A percentile compares a stretch with the other conserved stretches of the same genome.
phyloP scores from a whole-genome alignment of 2,888 invertebrate genomes.

The Ceramica pisi region DNA sequence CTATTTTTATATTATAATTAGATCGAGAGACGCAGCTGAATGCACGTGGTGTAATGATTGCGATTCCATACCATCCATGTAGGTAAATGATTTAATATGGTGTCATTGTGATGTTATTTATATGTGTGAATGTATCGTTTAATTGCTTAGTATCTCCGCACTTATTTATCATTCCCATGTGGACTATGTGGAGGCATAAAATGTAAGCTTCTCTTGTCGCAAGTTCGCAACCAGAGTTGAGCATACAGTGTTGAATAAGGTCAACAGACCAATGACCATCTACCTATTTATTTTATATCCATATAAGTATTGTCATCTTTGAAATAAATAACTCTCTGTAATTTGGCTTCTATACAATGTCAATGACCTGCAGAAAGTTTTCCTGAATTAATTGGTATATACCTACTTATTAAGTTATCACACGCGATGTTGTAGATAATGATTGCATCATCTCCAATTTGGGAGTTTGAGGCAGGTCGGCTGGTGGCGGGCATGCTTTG shows the following conservation, averaged over 20 bases:
- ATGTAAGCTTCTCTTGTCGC: constrained; percentile 3
- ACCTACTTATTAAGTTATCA: constrained; percentile 7
- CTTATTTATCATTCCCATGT: constrained; percentile 26
- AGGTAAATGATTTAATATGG: constrained; percentile 26
- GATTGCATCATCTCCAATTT: constrained; percentile 63
- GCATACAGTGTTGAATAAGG: not conserved
- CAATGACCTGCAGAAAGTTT: constrained; percentile 32
- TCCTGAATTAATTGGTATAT: constrained; percentile 1
- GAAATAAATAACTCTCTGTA: not conserved
- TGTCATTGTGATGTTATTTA: constrained; percentile 43
- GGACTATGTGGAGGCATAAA: not conserved
- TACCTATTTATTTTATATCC: not conserved
- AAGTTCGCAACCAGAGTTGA: constrained; percentile 12
- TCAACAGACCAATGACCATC: not conserved
- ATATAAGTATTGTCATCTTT: not conserved
- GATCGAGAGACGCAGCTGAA: not conserved
- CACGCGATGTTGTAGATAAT: constrained; percentile 33
- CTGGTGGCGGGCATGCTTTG: constrained; percentile 76
- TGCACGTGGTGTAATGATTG: constrained; percentile 30
- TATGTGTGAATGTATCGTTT: constrained; percentile 2
- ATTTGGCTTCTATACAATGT: not conserved
- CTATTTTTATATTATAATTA: constrained; percentile 10
- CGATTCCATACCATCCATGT: constrained; percentile 24
- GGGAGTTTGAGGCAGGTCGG: constrained; percentile 56
- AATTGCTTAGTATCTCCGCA: constrained; percentile 42